Evolutionary conservation across 2,888 invertebrate species (phyloP), one percentile per base, ranked within the genome.

Genomic region (Pseudococcus jackbeardsleyi): DNA sequence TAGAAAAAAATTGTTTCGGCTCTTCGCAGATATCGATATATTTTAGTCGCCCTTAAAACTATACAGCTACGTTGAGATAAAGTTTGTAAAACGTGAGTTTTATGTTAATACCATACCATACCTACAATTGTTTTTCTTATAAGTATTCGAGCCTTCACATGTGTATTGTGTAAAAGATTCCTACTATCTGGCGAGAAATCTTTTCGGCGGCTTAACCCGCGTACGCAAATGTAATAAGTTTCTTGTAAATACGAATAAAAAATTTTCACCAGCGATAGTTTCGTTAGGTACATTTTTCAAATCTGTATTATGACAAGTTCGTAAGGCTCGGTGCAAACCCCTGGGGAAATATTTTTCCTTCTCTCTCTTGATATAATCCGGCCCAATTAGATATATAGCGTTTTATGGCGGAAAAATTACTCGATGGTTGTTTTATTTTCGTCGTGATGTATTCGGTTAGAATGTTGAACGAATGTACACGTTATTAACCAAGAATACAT

Each of bases 1-100:
- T 79, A 79, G 12, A 79, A 79, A 79, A 79, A 42, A 42, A 79
- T 79, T 42, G 26, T 79, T 79, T 79, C 42, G 39, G 42, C 79
- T n/a, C n/a, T n/a, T n/a, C n/a, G n/a, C n/a, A n/a, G n/a, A 15
- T 68, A 79, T 79, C 79, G 79, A 79, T 79, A 79, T 79, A 59
- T 59, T 79, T 79, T 42, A 79, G 79, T 42, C 17, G 79, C n/a
- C n/a, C n/a, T n/a, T n/a, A n/a, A n/a, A n/a, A n/a, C n/a, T n/a
- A n/a, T 39, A 15, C 39, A 79, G 42, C 42, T 42, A 42, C 79
- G 79, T 26, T 8, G 68, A 79, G 79, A 79, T 79, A 79, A 79
- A 79, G 79, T 79, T 42, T 22, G 79, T 26, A 42, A 42, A 79
- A 79, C 79, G 79, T 79, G 79, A 79, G 39, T 42, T 79, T 79